Conservation (phyloP, 1,140 invertebrate species). For the Thaumatotibia leucotreta region DNA sequence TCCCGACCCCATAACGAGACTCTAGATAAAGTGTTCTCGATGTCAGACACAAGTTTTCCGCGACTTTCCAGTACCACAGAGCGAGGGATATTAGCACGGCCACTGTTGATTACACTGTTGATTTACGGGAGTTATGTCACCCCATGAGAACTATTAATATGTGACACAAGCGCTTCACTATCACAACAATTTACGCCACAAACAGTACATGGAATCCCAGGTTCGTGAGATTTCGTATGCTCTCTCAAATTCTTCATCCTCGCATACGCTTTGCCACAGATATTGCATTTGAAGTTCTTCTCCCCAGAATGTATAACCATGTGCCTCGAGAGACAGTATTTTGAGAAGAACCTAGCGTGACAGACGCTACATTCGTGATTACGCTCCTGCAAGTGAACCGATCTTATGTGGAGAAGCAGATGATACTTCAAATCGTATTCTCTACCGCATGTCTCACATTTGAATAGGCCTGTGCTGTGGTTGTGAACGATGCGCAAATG, state of each 20-base stretch:
- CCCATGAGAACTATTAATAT: conserved; percentile 29
- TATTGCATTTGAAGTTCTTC: conserved; percentile 76
- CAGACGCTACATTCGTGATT: conserved; percentile 74
- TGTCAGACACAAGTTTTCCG: too few species aligned
- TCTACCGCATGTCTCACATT: conserved; percentile 55
- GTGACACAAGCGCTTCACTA: conserved; percentile 23
- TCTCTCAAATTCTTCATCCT: conserved; percentile 79
- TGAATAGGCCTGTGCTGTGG: conserved; percentile 32
- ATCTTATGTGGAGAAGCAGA: conserved; percentile 70
- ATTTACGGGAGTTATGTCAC: conserved; percentile 17
- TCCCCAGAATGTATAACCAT: conserved; percentile 82
- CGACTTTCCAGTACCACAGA: too few species aligned
- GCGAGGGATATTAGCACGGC: too few species aligned
- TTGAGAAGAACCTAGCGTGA: conserved; percentile 83
- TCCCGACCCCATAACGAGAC: too few species aligned
- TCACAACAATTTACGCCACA: conserved; percentile 35
- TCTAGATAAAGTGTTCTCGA: too few species aligned
- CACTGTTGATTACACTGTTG: background rate
- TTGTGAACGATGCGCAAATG: conserved; percentile 55
- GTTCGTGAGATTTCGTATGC: conserved; percentile 76
- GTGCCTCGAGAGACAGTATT: conserved; percentile 83
- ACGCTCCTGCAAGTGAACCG: conserved; percentile 74
- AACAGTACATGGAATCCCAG: conserved; percentile 39
- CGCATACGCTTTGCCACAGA: conserved; percentile 80
- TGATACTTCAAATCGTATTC: conserved; percentile 55